A percentile compares a stretch with the other conserved stretches of the same genome.
phyloP scores from a whole-genome alignment of 2,113 vertebrate genomes.

The Crotalus viridis region DNA sequence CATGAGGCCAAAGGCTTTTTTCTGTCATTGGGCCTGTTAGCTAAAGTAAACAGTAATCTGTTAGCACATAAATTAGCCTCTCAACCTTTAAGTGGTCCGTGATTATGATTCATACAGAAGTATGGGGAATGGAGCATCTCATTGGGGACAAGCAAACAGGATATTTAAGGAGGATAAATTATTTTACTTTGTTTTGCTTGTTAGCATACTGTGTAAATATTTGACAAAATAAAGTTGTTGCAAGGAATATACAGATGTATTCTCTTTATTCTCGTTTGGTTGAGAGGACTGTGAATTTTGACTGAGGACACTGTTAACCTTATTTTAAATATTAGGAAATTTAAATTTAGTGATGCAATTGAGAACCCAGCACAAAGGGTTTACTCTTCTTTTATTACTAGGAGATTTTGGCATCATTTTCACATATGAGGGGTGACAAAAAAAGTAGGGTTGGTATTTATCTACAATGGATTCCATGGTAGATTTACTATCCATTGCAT shows the following conservation, averaged over 20 bases:
- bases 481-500: background rate
- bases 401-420: background rate
- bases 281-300: background rate
- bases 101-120: conserved; percentile 31
- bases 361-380: background rate
- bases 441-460: background rate
- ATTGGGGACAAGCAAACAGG: conserved; percentile 17
- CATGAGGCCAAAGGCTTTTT: background rate
- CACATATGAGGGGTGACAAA: background rate
- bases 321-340: background rate
- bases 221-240: background rate
- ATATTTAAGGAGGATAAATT: background rate
- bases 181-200: background rate
- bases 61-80: conserved; percentile 21
- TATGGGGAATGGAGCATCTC: background rate
- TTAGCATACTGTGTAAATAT: background rate
- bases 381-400: background rate
- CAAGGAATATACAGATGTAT: background rate
- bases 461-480: background rate
- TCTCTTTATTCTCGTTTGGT: background rate
- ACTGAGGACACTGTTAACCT: background rate
- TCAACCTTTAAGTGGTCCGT: background rate
- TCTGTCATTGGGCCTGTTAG: background rate
- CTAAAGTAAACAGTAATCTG: conserved; percentile 24
- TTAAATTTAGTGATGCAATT: background rate